Conservation (phyloP, 2,797 vertebrate species). For the Semotilus atromaculatus region DNA sequence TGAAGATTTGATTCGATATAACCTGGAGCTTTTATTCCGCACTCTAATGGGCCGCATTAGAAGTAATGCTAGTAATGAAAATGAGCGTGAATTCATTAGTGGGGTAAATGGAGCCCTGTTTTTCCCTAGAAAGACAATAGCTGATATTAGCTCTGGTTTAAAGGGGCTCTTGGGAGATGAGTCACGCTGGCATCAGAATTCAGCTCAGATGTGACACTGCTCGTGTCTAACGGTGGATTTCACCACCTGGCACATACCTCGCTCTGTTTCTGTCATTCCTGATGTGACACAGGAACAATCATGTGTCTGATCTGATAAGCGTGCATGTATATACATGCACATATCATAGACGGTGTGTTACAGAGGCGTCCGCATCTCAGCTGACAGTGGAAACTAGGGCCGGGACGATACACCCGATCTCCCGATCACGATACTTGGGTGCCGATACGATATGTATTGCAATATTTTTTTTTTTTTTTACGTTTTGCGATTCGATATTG, state of each 20-base stretch:
- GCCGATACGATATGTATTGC: too few species aligned
- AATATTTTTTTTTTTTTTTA: too few species aligned
- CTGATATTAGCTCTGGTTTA: background rate
- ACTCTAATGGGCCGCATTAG: background rate
- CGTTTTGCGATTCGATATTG: too few species aligned
- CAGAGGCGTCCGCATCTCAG: too few species aligned
- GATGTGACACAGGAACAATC: background rate
- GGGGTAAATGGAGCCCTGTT: slow-evolving; percentile 20
- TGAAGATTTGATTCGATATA: background rate
- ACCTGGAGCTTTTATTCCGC: slow-evolving; percentile 3
- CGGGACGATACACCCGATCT: too few species aligned
- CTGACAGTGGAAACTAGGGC: too few species aligned
- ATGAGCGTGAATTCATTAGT: slow-evolving; percentile 44
- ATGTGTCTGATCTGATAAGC: background rate
- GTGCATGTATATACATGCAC: background rate
- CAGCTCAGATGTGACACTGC: slow-evolving; percentile 43
- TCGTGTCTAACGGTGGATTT: background rate
- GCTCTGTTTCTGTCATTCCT: background rate
- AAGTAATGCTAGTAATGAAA: slow-evolving; percentile 19
- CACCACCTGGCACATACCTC: slow-evolving; percentile 22
- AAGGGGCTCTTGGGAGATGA: slow-evolving; percentile 43
- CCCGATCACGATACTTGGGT: too few species aligned
- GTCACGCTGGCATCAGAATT: slow-evolving; percentile 51
- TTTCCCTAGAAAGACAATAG: slow-evolving; percentile 15
- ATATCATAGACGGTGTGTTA: background rate